phyloP scores from a whole-genome alignment of 2,113 vertebrate species.

The Onychorhynchus coronatus region DNA sequence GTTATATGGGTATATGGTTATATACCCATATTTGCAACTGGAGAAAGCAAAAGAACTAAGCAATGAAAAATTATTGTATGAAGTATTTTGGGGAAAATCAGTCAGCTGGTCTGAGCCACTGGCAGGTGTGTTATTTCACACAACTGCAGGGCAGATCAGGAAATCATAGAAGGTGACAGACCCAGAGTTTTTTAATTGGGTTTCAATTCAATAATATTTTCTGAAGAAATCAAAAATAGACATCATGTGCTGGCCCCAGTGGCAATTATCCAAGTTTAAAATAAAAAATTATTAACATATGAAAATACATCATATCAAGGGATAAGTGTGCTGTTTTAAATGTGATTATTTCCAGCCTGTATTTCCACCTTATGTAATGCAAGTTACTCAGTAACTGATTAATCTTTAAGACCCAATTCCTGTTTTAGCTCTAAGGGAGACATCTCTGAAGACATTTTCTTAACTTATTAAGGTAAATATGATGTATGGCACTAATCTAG shows the following conservation, averaged over 20 bases:
- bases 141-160: neutral
- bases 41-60: neutral
- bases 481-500: conserved; percentile 52
- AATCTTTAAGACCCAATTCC: conserved; percentile 25
- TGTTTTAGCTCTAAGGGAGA: conserved; percentile 1
- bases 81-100: neutral
- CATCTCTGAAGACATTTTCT: conserved; percentile 30
- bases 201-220: neutral
- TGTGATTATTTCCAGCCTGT: neutral
- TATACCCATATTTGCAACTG: neutral
- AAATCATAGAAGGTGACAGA: neutral
- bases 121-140: neutral
- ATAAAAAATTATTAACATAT: neutral
- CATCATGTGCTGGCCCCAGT: neutral
- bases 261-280: neutral
- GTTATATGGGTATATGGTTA: neutral
- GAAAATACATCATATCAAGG: neutral
- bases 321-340: neutral
- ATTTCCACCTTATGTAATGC: neutral
- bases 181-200: neutral
- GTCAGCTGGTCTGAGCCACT: neutral
- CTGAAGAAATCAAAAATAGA: neutral
- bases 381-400: neutral
- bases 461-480: conserved; percentile 46
- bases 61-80: neutral